These are phyloP conservation scores for Thaleichthys pacificus DNA, from an alignment of 2,797 vertebrate species.

Conservation along the genomic window DNA sequence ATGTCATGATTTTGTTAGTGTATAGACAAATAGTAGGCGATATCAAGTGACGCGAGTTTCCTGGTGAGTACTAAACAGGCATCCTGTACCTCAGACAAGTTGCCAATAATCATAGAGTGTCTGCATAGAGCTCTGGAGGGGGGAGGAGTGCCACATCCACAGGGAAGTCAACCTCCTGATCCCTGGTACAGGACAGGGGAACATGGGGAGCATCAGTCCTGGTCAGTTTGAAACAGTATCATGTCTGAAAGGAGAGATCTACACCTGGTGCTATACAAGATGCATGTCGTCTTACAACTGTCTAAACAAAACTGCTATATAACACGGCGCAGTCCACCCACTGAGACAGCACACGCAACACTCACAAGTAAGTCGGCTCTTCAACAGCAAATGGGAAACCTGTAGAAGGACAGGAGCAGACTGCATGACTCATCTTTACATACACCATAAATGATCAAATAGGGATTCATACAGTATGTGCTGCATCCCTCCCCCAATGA, in stretches of 20 bases:
- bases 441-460: constrained; percentile 1
- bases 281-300: too few relatives aligned
- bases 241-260: constrained; percentile 6
- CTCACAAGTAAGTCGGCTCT: constrained; percentile 71
- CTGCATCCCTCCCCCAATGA: too few relatives aligned
- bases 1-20: too few relatives aligned
- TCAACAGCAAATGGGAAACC: constrained; percentile 60
- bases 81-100: not conserved
- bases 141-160: constrained; percentile 69
- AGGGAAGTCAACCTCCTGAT: constrained; percentile 69
- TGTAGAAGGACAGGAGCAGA: constrained; percentile 48
- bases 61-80: not conserved
- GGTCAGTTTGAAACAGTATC: not conserved
- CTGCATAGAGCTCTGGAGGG: constrained; percentile 73
- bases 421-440: constrained; percentile 23
- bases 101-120: constrained; percentile 59
- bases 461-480: not conserved
- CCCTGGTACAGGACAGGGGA: constrained; percentile 51
- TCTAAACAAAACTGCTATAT: not conserved
- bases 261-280: too few relatives aligned
- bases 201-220: constrained; percentile 26
- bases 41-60: too few relatives aligned
- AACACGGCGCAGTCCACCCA: too few relatives aligned
- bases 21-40: too few relatives aligned
- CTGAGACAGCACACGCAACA: constrained; percentile 15